Evolutionary conservation across 2,797 vertebrate species (phyloP).

Genomic region (Distichodus sexfasciatus): DNA sequence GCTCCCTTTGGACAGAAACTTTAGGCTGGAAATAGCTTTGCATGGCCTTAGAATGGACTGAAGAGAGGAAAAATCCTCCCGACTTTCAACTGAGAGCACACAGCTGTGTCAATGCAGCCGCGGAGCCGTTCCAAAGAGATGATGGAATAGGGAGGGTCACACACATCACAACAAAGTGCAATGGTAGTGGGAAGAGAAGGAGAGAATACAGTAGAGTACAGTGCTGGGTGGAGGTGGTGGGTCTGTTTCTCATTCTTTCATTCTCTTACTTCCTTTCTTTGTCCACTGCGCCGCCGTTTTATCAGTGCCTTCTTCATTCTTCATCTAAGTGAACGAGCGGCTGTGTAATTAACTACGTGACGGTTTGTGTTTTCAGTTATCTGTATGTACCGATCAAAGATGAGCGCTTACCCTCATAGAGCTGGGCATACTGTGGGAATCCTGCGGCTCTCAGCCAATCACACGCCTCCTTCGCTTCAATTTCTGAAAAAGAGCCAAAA

Average conservation of each 20-base stretch:
- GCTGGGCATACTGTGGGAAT: slow-evolving; percentile 95
- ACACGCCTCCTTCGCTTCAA: slow-evolving; percentile 94
- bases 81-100: slow-evolving; percentile 42
- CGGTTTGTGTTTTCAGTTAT: background rate
- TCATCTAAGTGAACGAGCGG: too few relatives aligned
- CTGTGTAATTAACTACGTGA: too few relatives aligned
- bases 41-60: slow-evolving; percentile 45
- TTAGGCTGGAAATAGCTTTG: slow-evolving; percentile 69
- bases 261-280: background rate
- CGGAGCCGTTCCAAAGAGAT: background rate
- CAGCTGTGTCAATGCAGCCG: slow-evolving; percentile 52
- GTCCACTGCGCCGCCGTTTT: too few relatives aligned
- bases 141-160: slow-evolving; percentile 1
- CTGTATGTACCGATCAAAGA: background rate
- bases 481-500: slow-evolving; percentile 73
- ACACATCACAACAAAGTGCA: background rate
- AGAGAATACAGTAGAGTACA: background rate
- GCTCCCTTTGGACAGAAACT: slow-evolving; percentile 69
- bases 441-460: slow-evolving; percentile 95
- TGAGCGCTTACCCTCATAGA: slow-evolving; percentile 85
- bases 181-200: background rate
- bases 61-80: slow-evolving; percentile 26
- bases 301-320: too few relatives aligned
- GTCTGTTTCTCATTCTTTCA: background rate
- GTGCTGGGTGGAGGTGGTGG: background rate